Conservation (phyloP, 2,888 invertebrate species). For the Cheiracanthium punctorium region DNA sequence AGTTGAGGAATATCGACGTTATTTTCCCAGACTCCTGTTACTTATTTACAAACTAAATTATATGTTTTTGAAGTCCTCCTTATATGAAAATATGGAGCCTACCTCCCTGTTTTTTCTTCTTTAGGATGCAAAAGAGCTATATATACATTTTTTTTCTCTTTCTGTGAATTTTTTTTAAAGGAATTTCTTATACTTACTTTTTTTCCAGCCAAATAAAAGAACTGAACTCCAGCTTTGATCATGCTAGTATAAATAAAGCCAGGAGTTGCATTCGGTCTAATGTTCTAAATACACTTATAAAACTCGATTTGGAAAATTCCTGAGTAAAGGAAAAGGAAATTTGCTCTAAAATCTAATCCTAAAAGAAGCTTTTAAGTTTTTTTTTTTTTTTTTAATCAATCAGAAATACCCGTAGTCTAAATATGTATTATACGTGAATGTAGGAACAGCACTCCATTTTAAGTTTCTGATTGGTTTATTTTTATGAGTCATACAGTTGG, state of each 20-base stretch:
- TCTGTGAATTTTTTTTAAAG: conserved; percentile 16
- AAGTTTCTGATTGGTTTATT: too few species aligned
- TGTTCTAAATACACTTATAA: conserved; percentile 20
- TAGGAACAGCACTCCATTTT: too few species aligned
- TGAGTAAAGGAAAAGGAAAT: neutral
- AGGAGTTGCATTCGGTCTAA: neutral
- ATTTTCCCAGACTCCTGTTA: conserved; percentile 48
- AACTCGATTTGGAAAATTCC: conserved; percentile 21
- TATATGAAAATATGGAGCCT: conserved; percentile 58
- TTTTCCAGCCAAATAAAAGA: conserved; percentile 5
- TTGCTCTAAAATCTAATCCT: too few species aligned
- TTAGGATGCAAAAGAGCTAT: conserved; percentile 12
- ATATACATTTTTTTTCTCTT: conserved; percentile 1
- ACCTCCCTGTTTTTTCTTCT: too few species aligned
- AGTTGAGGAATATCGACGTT: conserved; percentile 62
- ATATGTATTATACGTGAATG: too few species aligned
- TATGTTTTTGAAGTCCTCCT: conserved; percentile 64
- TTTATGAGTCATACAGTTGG: too few species aligned
- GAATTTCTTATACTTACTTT: conserved; percentile 9
- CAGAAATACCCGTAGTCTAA: too few species aligned
- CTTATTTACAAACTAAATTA: conserved; percentile 69
- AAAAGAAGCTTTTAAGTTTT: too few species aligned
- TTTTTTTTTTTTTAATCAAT: too few species aligned
- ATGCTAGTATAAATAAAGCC: conserved; percentile 46
- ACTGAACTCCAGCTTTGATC: conserved; percentile 38